These are phyloP conservation scores for Anoplius nigerrimus DNA, from an alignment of 2,888 invertebrate genomes.

Conservation along the genomic window DNA sequence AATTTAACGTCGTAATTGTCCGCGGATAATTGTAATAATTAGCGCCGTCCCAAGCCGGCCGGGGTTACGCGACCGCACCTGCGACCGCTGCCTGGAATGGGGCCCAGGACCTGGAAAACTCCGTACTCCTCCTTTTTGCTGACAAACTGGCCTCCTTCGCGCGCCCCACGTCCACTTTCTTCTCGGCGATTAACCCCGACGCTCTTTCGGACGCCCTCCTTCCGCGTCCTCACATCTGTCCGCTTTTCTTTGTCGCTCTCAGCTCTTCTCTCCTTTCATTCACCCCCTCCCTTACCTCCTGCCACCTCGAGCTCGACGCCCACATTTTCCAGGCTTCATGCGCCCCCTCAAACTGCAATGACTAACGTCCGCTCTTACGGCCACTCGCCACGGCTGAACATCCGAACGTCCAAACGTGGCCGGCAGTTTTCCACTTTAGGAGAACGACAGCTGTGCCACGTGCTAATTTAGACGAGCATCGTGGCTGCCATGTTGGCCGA, in stretches of 20 bases:
- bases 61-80: slow-evolving; percentile 14
- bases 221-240: not conserved
- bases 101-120: slow-evolving; percentile 4
- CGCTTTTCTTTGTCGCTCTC: not conserved
- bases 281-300: not conserved
- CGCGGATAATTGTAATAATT: slow-evolving; percentile 64
- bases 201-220: not conserved
- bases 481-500: too few species aligned
- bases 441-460: too few species aligned
- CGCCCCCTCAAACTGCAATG: too few species aligned
- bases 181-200: slow-evolving; percentile 15
- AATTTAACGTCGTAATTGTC: slow-evolving; percentile 63
- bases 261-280: slow-evolving; percentile 19
- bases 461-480: too few species aligned
- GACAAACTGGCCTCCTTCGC: too few species aligned
- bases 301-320: too few species aligned
- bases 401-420: too few species aligned
- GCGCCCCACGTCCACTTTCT: too few species aligned
- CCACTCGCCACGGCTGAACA: not conserved
- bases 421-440: too few species aligned
- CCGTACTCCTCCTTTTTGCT: too few species aligned
- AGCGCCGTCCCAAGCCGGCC: slow-evolving; percentile 36
- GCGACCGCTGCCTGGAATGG: slow-evolving; percentile 11
- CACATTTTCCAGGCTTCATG: not conserved
- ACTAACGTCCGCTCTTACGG: too few species aligned